Percentiles rank a stretch among this genome's conserved stretches.
Conservation (phyloP, 2,113 vertebrate genomes). For the Tretioscincus oriximinensis region DNA sequence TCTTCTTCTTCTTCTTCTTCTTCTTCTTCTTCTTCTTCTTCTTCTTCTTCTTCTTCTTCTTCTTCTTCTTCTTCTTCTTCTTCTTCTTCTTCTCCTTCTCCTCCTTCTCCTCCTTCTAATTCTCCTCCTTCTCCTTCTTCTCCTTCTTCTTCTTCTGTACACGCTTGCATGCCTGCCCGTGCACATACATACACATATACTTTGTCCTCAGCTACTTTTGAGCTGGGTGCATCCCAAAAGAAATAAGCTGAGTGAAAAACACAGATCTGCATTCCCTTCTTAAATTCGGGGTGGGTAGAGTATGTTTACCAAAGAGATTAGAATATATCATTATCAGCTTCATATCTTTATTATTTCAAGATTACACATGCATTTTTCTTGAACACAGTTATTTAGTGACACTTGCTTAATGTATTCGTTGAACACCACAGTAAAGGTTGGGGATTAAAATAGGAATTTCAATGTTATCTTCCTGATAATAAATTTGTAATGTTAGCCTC, state of each 20-base stretch:
- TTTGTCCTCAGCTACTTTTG: no score
- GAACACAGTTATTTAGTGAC: not conserved
- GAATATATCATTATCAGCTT: not conserved
- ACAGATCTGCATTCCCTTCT: not conserved
- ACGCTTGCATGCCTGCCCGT: no score
- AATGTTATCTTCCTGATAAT: not conserved
- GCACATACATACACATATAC: no score
- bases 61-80: no score
- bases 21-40: no score
- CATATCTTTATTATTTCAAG: not conserved
- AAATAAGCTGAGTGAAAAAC: not conserved
- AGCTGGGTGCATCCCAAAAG: no score
- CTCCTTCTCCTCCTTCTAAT: no score
- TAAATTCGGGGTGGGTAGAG: not conserved
- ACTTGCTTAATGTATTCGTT: slow-evolving; percentile 1
- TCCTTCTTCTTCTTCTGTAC: no score
- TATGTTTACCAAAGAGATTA: not conserved
- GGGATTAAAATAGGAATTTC: not conserved
- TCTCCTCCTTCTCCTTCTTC: no score
- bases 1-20: no score
- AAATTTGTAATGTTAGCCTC: not conserved
- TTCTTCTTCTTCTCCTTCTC: no score
- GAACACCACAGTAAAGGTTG: not conserved
- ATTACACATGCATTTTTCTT: not conserved
- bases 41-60: no score